phyloP scores from a whole-genome alignment of 1,140 invertebrate species.

The Phenacoccus solenopsis region DNA sequence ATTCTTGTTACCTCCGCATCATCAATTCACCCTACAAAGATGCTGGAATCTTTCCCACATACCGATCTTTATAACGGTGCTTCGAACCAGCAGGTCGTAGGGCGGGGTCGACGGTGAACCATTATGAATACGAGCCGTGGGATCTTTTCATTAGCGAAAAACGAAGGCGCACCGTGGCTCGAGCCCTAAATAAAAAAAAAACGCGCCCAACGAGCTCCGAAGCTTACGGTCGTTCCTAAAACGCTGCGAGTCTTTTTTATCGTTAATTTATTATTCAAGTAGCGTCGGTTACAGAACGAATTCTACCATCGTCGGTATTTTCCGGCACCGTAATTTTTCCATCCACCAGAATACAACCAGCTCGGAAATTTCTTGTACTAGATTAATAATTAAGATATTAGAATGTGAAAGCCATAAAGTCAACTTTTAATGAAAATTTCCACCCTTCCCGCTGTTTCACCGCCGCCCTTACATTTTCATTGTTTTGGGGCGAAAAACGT shows the following conservation, averaged over 20 bases:
- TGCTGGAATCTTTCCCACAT: too few relatives aligned
- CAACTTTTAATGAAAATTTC: neutral
- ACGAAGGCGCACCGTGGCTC: too few relatives aligned
- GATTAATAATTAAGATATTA: conserved; percentile 4
- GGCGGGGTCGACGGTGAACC: too few relatives aligned
- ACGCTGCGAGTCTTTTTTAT: neutral
- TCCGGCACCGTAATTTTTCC: neutral
- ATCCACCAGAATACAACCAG: neutral
- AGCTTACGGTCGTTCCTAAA: too few relatives aligned
- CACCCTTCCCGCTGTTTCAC: neutral
- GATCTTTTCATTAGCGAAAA: too few relatives aligned
- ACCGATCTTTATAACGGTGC: too few relatives aligned
- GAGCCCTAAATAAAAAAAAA: too few relatives aligned
- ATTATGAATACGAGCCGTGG: too few relatives aligned
- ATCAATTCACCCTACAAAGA: too few relatives aligned
- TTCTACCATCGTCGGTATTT: neutral
- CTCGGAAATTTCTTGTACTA: neutral
- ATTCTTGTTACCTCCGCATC: too few relatives aligned
- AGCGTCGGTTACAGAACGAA: neutral
- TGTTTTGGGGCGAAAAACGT: neutral
- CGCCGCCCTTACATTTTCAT: neutral
- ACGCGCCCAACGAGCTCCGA: too few relatives aligned
- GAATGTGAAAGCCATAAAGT: conserved; percentile 1
- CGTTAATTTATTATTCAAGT: conserved; percentile 3
- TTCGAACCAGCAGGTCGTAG: too few relatives aligned